phyloP scores from a whole-genome alignment of 2,797 vertebrate species.

The Vireo griseus region DNA sequence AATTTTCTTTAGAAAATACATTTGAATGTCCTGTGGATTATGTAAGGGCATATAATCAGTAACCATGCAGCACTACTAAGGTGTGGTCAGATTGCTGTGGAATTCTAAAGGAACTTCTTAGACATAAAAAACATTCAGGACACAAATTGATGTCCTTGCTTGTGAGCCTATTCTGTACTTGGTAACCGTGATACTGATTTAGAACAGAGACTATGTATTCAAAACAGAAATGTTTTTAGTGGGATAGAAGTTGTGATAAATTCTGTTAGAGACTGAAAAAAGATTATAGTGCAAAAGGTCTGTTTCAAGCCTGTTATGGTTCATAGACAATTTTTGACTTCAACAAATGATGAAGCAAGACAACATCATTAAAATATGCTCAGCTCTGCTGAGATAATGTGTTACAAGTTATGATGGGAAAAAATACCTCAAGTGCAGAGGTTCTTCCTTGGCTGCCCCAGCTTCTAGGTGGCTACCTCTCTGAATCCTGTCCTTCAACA shows the following conservation, averaged over 20 bases:
- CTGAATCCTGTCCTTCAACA: neutral
- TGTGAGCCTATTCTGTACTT: neutral
- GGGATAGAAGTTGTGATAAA: neutral
- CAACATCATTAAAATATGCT: neutral
- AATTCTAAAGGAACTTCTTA: neutral
- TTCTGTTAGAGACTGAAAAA: neutral
- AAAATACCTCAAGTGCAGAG: neutral
- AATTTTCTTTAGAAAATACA: neutral
- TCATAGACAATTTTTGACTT: neutral
- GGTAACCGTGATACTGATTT: neutral
- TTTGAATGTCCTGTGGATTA: neutral
- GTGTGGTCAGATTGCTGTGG: neutral
- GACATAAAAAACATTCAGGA: neutral
- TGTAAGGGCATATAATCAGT: neutral
- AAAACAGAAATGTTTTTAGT: neutral
- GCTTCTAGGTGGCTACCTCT: neutral
- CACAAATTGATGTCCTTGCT: neutral
- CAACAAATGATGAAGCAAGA: neutral
- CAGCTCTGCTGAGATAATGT: neutral
- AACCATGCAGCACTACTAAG: neutral
- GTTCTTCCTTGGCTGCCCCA: neutral
- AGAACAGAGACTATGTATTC: neutral
- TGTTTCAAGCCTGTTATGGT: neutral
- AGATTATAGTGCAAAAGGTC: neutral
- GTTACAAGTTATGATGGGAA: neutral